Base-by-base conservation (phyloP, 2,888 invertebrate species). In the Drosophila vallismaia region DNA sequence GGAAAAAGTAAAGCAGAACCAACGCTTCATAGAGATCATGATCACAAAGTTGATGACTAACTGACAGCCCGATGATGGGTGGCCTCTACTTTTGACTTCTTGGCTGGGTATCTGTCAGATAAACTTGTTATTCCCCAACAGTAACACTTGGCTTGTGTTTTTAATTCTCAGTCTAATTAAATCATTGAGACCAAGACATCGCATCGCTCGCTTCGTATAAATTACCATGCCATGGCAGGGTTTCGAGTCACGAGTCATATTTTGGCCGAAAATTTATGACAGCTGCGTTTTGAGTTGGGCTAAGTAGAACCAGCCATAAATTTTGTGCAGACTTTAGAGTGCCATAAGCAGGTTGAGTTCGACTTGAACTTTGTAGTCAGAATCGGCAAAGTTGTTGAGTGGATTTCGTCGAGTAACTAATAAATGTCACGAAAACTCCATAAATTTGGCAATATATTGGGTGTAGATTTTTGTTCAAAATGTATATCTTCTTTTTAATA, bases 81-180 rank as follows among this genome's bases (percentile, higher is more conserved):
- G 84, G 81, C 84, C 80, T 69, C 75, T 79, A 72, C 77, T 74
- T 82, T 69, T 77, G 63, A 60, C 56, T 58, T 38, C 68, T 59
- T 58, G 33, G 48, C 77, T 71, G 66, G 67, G 74, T 76, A 55
- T 38, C 57, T 64, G 58, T 76, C 81, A 66, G 72, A 54, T 64
- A 49, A 45, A 54, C 60, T 62, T 67, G 19, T 56, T 46, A 45
- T 54, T 42, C 26, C 45, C 49, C 46, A 31, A 33, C 38, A 44
- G 24, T 44, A 24, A 24, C 57, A 60, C 70, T 31, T 66, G 40
- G 53, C 36, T 66, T 42, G 73, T 78, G 81, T 76, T 80, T 86
- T 81, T 74, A 76, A 82, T 86, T 86, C 84, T 74, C 82, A 68
- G 59, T 72, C 69, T 82, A 87, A 82, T 82, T 82, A 82, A 87